Evolutionary conservation across 1,140 invertebrate species (phyloP), one percentile per base, ranked within the genome.

Genomic region (Uloborus diversus): DNA sequence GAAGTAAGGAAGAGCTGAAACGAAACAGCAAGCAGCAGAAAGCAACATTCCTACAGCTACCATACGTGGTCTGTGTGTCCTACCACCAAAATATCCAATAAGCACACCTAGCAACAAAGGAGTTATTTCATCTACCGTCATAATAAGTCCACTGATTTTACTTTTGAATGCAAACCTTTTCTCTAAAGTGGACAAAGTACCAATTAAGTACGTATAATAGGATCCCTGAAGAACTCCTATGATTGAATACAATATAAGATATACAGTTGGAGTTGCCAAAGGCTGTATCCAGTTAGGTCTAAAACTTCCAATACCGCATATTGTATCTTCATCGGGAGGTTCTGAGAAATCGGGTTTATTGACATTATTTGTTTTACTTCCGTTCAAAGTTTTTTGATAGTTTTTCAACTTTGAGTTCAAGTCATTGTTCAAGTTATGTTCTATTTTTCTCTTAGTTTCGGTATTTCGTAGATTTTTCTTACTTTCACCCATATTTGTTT

Each of bases 91-190:
- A 83, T 93, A 92, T 76, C 90, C 91, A 47, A 93, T 84, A 25
- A 91, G n/a, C 0, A 56, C 27, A 1, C 79, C 62, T 14, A 71
- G 25, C n/a, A 80, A 32, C 3, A 80, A 25, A 30, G 79, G 79
- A 4, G 61, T 64, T 13, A 84, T 51, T 68, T 84, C 83, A 32
- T 84, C 84, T 0, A 80, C 70, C 42, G 84, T 84, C 65, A 84
- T 62, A 4, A 84, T 82, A 17, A 80, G 84, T 91, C 92, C 92
- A 66, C 91, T 92, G 37, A 91, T 92, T 85, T 91, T 90, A 14
- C 91, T 93, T 0, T 92, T 91, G 83, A 94, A 93, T 83, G 92
- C 93, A 84, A 93, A 94, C 81, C 92, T 88, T 84, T 94, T 94
- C 85, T 94, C 93, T 25, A 94, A 87, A 0, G 93, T 94, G 32